Evolutionary conservation across 2,797 vertebrate species (phyloP), one percentile per base, ranked within the genome.

Genomic region (Sylvia borin): DNA sequence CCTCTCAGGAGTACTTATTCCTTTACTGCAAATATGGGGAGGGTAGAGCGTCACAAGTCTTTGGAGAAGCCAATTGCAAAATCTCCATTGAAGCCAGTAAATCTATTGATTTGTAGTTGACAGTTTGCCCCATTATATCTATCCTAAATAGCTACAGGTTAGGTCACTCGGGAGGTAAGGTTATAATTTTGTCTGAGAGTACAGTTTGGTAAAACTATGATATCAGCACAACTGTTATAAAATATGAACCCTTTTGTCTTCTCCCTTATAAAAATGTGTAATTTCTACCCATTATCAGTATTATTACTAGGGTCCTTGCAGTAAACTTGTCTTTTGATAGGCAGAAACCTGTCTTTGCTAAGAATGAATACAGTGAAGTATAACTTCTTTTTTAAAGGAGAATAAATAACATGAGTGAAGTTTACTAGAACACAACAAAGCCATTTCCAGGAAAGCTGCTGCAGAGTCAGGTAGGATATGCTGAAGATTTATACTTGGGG

Each of bases 361-460:
- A 93, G 90, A 93, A 78, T 5, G 10, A 90, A 88, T 91, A 94
- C 68, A 74, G 84, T 47, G 88, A 88, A 97, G 76, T 90, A 62
- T 83, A 93, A 64, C 90, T 95, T 96, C 65, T 76, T 68, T 93
- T 97, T 95, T 91, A 95, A 90, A 93, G 74, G 78, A 64, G 81
- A 88, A 96, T 97, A 97, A 97, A 97, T 97, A 96, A 97, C 88
- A 78, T 0, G 2, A 80, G 47, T 95, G 93, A 96, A 90, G 90
- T 97, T 97, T 96, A 96, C 88, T 96, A 95, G 93, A 96, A 95
- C 75, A 95, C 90, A 96, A 80, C 92, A 94, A 95, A 94, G 80
- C 90, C 3, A 21, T 96, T 96, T 97, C 91, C 87, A 85, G 94
- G 88, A 97, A 96, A 88, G 88, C 96, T 95, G 71, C 85, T 88